phyloP scores from a whole-genome alignment of 2,888 invertebrate genomes.

The Acrocyrtus sp. region DNA sequence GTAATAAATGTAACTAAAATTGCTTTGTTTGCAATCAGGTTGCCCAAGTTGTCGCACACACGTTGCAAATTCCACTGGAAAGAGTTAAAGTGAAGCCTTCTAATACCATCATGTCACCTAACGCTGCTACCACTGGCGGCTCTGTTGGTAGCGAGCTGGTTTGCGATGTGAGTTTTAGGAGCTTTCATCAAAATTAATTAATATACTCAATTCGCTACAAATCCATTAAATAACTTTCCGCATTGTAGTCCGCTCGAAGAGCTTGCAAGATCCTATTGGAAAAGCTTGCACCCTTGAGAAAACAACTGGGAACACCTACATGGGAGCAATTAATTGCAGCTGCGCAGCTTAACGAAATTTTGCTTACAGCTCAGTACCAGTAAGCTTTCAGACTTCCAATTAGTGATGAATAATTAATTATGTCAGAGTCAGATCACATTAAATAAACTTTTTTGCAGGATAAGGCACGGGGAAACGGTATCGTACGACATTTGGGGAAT shows the following conservation, averaged over 20 bases:
- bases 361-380: constrained; percentile 28
- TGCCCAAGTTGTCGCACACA: constrained; percentile 65
- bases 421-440: background rate
- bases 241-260: constrained; percentile 64
- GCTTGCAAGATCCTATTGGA: constrained; percentile 65
- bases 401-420: no score
- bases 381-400: constrained; percentile 23
- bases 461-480: constrained; percentile 61
- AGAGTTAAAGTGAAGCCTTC: constrained; percentile 65
- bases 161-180: constrained; percentile 64
- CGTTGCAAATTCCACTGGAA: constrained; percentile 66
- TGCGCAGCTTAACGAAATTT: constrained; percentile 16
- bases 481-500: constrained; percentile 66
- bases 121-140: constrained; percentile 65
- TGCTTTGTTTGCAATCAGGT: no score
- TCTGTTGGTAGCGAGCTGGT: constrained; percentile 65
- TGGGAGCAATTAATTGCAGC: constrained; percentile 65
- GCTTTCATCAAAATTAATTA: no score
- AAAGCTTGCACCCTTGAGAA: constrained; percentile 65
- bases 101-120: constrained; percentile 64
- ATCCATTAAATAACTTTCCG: no score
- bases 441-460: constrained; percentile 27
- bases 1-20: no score
- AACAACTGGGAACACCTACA: constrained; percentile 64
- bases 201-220: no score